phyloP scores from a whole-genome alignment of 1,140 invertebrate species.

The Polypedilum vanderplanki region DNA sequence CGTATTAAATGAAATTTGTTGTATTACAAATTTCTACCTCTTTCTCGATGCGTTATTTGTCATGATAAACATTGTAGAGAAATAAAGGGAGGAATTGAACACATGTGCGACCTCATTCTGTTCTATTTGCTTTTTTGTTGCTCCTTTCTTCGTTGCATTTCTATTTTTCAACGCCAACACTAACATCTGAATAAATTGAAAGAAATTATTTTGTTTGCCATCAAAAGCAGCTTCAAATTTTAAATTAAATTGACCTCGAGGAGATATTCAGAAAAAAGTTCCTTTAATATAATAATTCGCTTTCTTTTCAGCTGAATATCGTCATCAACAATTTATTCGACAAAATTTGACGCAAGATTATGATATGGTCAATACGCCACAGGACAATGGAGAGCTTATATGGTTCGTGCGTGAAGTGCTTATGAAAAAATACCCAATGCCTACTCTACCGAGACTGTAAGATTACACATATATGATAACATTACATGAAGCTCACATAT shows the following conservation, averaged over 20 bases:
- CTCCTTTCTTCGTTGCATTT: neutral
- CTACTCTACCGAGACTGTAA: conserved; percentile 36
- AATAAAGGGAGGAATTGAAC: conserved; percentile 1
- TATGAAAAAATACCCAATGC: conserved; percentile 46
- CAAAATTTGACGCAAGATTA: conserved; percentile 67
- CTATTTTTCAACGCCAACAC: neutral
- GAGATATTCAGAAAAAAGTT: neutral
- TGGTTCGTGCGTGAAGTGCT: conserved; percentile 62
- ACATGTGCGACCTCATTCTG: neutral
- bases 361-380: conserved; percentile 59
- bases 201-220: conserved; percentile 14
- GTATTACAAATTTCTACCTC: neutral
- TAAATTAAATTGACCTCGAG: conserved; percentile 17
- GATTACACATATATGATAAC: neutral
- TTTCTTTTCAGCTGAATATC: conserved; percentile 46
- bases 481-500: no score
- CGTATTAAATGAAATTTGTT: conserved; percentile 16
- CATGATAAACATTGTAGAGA: conserved; percentile 1
- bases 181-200: neutral
- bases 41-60: neutral
- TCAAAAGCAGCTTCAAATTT: neutral
- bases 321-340: conserved; percentile 55
- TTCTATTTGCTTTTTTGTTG: neutral
- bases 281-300: neutral
- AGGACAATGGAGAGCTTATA: conserved; percentile 64